These are phyloP conservation scores for Schizotus pectinicornis DNA, from an alignment of 2,888 invertebrate genomes.

Conservation along the genomic window DNA sequence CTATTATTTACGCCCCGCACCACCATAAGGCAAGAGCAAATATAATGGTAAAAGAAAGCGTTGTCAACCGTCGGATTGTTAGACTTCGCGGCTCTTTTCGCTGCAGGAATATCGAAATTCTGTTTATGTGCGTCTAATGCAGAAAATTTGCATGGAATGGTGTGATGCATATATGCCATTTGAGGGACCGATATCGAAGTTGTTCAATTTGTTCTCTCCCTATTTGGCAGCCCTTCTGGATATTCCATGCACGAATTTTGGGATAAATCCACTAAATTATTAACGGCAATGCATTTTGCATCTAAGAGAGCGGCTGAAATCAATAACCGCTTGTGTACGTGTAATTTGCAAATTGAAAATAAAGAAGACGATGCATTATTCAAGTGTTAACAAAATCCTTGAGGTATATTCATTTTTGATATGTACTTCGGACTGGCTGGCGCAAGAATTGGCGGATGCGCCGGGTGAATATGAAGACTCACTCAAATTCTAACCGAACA, in stretches of 20 bases:
- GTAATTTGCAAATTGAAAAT: not conserved
- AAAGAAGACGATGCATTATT: no score
- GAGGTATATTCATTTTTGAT: no score
- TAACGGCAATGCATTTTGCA: constrained; percentile 9
- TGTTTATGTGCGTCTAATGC: constrained; percentile 35
- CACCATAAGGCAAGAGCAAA: not conserved
- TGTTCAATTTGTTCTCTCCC: not conserved
- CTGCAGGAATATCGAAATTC: constrained; percentile 37
- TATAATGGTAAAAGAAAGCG: not conserved
- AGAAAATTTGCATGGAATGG: constrained; percentile 37
- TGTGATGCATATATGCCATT: constrained; percentile 38
- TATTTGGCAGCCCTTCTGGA: constrained; percentile 1
- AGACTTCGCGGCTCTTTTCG: not conserved
- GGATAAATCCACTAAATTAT: constrained; percentile 6
- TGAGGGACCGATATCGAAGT: constrained; percentile 13
- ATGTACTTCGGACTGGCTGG: no score
- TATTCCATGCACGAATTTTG: constrained; percentile 5
- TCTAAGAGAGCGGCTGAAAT: constrained; percentile 2
- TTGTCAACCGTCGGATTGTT: not conserved
- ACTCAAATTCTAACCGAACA: no score
- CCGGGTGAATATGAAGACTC: no score
- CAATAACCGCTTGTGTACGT: not conserved
- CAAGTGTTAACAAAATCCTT: no score
- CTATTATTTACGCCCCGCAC: constrained; percentile 1
- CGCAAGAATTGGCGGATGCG: no score